phyloP scores from a whole-genome alignment of 2,888 invertebrate genomes.

The Drosophila flavopinicola region DNA sequence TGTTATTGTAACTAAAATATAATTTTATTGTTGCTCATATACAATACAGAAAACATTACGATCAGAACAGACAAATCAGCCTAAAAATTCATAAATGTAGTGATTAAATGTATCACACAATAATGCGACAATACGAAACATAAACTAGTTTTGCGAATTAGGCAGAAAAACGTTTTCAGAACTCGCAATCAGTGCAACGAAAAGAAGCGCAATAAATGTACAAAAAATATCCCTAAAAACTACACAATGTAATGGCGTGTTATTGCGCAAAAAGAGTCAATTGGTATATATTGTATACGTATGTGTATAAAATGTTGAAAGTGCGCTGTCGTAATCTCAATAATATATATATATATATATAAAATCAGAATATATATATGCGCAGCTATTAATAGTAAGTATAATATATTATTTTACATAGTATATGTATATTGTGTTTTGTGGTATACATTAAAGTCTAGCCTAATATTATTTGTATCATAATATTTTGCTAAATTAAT shows the following conservation, averaged over 20 bases:
- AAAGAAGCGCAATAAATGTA: slow-evolving; percentile 29
- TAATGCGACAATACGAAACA: slow-evolving; percentile 34
- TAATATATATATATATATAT: slow-evolving; percentile 3
- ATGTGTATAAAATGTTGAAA: not conserved
- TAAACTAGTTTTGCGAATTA: slow-evolving; percentile 26
- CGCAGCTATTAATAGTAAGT: slow-evolving; percentile 40
- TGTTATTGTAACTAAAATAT: slow-evolving; percentile 48
- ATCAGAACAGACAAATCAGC: slow-evolving; percentile 64
- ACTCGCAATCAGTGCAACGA: slow-evolving; percentile 25
- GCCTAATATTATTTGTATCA: slow-evolving; percentile 70
- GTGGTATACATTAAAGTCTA: slow-evolving; percentile 40
- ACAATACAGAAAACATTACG: slow-evolving; percentile 45
- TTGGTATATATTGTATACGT: slow-evolving; percentile 18
- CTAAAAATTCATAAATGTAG: slow-evolving; percentile 41
- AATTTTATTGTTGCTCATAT: slow-evolving; percentile 64
- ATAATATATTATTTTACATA: slow-evolving; percentile 35
- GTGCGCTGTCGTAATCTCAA: too few species aligned
- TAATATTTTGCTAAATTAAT: slow-evolving; percentile 77
- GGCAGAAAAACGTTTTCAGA: slow-evolving; percentile 18
- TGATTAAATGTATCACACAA: slow-evolving; percentile 21
- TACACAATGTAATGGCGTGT: slow-evolving; percentile 69
- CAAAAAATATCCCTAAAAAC: slow-evolving; percentile 52
- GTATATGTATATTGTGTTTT: slow-evolving; percentile 25
- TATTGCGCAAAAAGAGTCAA: slow-evolving; percentile 52
- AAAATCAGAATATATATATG: slow-evolving; percentile 34